Evolutionary conservation across 2,113 vertebrate genomes (phyloP).

Genomic region (Crotalus viridis): DNA sequence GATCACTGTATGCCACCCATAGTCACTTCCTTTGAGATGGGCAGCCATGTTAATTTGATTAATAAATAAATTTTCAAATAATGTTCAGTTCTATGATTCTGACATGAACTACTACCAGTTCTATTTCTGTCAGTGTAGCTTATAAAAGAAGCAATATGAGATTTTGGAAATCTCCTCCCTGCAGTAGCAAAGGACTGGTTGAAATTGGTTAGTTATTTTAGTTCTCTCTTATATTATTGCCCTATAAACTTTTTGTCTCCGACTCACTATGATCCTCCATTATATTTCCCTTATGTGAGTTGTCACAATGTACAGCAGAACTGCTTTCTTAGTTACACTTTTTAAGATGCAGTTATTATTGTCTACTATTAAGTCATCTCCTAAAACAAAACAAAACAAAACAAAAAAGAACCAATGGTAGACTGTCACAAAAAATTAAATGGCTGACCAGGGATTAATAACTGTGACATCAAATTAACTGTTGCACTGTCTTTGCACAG

Average conservation of each 20-base stretch:
- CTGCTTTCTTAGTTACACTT: not conserved
- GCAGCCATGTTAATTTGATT: not conserved
- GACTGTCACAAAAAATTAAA: constrained; percentile 42
- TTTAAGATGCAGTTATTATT: constrained; percentile 15
- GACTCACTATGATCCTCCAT: not conserved
- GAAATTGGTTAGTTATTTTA: not conserved
- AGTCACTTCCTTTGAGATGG: not conserved
- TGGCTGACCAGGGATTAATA: constrained; percentile 61
- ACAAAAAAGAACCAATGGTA: constrained; percentile 2
- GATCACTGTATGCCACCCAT: not conserved
- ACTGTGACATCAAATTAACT: constrained; percentile 47
- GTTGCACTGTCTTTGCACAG: constrained; percentile 54
- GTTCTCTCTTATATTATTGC: not conserved
- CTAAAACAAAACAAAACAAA: not conserved
- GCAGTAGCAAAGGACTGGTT: not conserved
- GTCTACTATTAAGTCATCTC: not conserved
- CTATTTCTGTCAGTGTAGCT: not conserved
- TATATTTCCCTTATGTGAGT: constrained; percentile 3
- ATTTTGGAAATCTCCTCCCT: not conserved
- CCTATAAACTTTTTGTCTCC: not conserved
- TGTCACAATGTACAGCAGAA: not conserved
- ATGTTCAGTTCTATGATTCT: not conserved
- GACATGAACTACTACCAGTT: not conserved
- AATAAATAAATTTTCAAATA: not conserved
- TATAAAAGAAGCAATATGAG: not conserved